Conservation (phyloP, 2,888 invertebrate species). For the Drosophila rubida region DNA sequence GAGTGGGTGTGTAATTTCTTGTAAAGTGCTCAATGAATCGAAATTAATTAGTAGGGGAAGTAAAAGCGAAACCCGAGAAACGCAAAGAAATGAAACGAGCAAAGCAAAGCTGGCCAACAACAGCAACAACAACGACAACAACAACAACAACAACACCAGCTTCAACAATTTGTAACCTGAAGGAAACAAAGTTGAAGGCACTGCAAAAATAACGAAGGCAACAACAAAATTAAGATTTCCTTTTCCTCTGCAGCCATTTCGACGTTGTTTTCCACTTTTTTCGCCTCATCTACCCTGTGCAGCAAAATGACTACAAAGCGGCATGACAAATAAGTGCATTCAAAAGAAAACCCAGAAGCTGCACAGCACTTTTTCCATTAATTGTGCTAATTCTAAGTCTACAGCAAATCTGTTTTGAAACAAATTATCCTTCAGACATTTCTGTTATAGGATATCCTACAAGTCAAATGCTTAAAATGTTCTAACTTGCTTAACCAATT, state of each 20-base stretch:
- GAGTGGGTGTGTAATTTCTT: conserved; percentile 76
- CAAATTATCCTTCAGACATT: too few relatives aligned
- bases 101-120: conserved; percentile 47
- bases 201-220: conserved; percentile 60
- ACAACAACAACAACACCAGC: conserved; percentile 35
- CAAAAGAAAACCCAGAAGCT: background rate
- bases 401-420: too few relatives aligned
- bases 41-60: conserved; percentile 80
- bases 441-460: background rate
- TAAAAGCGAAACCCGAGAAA: conserved; percentile 43
- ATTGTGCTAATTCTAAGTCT: too few relatives aligned
- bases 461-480: background rate
- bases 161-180: conserved; percentile 73
- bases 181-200: conserved; percentile 68
- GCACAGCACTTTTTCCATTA: too few relatives aligned
- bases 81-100: conserved; percentile 26
- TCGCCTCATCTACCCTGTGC: conserved; percentile 3
- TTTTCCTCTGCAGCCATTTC: conserved; percentile 58
- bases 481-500: background rate
- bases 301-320: background rate
- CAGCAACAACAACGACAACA: background rate
- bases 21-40: conserved; percentile 81
- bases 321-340: background rate
- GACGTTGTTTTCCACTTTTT: conserved; percentile 25
- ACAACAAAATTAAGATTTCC: conserved; percentile 69